Conservation (phyloP, 2,113 vertebrate species). For the Fulica atra region DNA sequence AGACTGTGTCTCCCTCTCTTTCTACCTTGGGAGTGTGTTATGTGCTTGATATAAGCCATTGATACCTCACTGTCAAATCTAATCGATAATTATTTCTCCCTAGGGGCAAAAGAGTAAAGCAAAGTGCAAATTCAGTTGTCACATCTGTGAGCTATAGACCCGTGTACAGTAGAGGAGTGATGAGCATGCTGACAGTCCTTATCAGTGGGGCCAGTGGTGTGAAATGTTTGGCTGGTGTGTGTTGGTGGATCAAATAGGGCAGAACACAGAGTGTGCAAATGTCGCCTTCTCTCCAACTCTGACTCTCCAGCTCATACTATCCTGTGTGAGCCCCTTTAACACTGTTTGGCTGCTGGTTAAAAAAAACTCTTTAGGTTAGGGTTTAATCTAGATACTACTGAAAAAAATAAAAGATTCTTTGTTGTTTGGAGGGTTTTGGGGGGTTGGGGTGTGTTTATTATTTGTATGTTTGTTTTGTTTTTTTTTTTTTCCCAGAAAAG, state of each 20-base stretch:
- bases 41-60: accelerated
- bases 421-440: not conserved
- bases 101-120: not conserved
- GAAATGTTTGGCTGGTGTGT: not conserved
- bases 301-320: accelerated
- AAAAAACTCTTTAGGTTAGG: not conserved
- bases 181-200: not conserved
- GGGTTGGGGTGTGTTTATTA: not conserved
- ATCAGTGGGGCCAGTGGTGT: not conserved
- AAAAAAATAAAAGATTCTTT: not conserved
- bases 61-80: not conserved
- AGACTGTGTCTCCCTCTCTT: not conserved
- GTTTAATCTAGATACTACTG: not conserved
- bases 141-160: not conserved
- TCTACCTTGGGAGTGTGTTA: not conserved
- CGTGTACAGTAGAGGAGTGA: not conserved
- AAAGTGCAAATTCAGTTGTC: not conserved
- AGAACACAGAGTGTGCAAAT: not conserved
- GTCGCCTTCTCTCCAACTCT: not conserved
- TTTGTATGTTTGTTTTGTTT: not conserved
- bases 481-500: not conserved
- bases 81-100: not conserved
- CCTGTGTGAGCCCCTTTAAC: not conserved
- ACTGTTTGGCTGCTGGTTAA: not conserved
- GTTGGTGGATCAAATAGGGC: not conserved